Evolutionary conservation across 1,140 invertebrate genomes (phyloP).

Genomic region (Babylonia areolata): DNA sequence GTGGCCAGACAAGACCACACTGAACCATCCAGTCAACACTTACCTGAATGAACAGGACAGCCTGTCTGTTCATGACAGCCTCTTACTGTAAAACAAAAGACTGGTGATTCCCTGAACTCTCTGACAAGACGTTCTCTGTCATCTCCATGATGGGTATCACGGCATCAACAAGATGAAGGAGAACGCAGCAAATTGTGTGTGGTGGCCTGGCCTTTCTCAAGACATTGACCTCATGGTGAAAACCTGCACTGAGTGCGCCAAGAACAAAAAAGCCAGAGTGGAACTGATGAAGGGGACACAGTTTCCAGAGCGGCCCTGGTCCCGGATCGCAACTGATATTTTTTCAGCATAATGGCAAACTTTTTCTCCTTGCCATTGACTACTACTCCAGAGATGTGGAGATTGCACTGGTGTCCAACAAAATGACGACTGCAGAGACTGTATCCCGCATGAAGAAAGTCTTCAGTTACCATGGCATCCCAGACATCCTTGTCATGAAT

Average conservation of each 20-base stretch:
- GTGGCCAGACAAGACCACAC: constrained; percentile 19
- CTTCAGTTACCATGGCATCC: too few species aligned
- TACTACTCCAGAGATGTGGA: too few species aligned
- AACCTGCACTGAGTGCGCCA: constrained; percentile 43
- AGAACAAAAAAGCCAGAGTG: constrained; percentile 14
- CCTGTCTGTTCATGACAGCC: not conserved
- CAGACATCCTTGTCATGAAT: constrained; percentile 33
- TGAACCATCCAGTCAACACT: not conserved
- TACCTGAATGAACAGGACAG: not conserved
- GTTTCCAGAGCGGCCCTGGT: constrained; percentile 45
- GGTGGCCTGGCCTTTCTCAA: constrained; percentile 25
- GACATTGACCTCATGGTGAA: constrained; percentile 26
- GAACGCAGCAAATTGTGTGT: constrained; percentile 27
- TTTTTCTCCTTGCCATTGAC: too few species aligned
- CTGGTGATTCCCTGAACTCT: constrained; percentile 43
- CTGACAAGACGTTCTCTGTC: constrained; percentile 15
- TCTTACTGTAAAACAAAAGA: not conserved
- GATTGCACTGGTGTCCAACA: too few species aligned
- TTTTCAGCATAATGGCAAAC: constrained; percentile 33
- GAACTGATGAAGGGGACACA: constrained; percentile 41
- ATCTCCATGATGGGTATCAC: constrained; percentile 43
- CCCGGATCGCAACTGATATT: constrained; percentile 30
- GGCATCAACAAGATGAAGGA: constrained; percentile 37
- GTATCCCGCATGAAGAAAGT: too few species aligned
- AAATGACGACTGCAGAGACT: too few species aligned